These are phyloP conservation scores for Nyctalus aviator DNA, from an alignment of 2,797 vertebrate genomes.

Conservation along the genomic window DNA sequence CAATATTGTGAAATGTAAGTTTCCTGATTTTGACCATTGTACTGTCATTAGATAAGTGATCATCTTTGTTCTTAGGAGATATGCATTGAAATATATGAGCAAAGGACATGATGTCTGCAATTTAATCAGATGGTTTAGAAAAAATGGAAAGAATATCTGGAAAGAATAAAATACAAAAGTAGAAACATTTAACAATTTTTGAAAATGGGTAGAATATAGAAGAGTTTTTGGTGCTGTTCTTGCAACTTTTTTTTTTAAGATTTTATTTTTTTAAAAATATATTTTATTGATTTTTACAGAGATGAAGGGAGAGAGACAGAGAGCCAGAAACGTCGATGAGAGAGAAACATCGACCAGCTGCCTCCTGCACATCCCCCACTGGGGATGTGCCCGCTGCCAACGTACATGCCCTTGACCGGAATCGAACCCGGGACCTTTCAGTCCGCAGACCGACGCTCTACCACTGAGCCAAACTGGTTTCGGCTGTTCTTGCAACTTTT, in stretches of 20 bases:
- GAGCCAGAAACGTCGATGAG: too few relatives aligned
- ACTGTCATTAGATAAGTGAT: background rate
- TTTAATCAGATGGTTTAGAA: constrained; percentile 33
- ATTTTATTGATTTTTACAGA: too few relatives aligned
- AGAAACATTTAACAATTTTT: constrained; percentile 8
- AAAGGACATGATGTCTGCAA: constrained; percentile 28
- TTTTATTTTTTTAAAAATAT: too few relatives aligned
- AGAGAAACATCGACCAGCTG: too few relatives aligned
- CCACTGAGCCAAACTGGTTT: too few relatives aligned
- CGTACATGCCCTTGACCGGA: too few relatives aligned
- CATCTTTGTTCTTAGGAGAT: constrained; percentile 37
- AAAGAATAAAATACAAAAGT: constrained; percentile 54
- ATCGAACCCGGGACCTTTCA: too few relatives aligned
- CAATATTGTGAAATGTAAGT: background rate
- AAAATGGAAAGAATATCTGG: background rate
- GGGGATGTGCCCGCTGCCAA: too few relatives aligned
- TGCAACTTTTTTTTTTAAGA: too few relatives aligned
- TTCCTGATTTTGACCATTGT: constrained; percentile 23
- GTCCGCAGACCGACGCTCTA: too few relatives aligned
- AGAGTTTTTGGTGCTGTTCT: background rate
- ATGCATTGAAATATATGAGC: background rate
- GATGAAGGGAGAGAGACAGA: too few relatives aligned
- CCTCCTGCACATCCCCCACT: too few relatives aligned
- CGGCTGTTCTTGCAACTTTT: constrained; percentile 30
- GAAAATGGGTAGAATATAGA: background rate